A percentile compares a stretch with the other conserved stretches of the same genome.
phyloP scores from a whole-genome alignment of 2,797 vertebrate species.

The Pyrocephalus nanus region DNA sequence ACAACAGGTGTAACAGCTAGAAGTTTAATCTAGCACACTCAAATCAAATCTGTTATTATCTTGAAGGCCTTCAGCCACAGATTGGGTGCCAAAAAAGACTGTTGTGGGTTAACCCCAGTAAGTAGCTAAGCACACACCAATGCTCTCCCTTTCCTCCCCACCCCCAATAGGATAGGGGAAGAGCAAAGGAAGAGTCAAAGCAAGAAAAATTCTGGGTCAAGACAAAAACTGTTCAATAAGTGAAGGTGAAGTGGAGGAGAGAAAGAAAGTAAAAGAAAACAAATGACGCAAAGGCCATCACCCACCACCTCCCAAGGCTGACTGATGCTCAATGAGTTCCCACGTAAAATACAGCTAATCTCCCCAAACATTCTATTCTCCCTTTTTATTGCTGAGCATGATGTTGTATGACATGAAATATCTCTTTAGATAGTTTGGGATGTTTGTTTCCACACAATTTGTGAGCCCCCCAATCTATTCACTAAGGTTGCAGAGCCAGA shows the following conservation, averaged over 20 bases:
- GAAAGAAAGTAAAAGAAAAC: background rate
- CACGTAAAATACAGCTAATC: background rate
- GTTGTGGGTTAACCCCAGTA: background rate
- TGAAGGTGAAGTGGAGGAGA: background rate
- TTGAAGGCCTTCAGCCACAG: background rate
- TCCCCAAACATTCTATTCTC: background rate
- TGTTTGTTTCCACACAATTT: background rate
- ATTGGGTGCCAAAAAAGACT: background rate
- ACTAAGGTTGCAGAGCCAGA: background rate
- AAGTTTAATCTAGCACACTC: background rate
- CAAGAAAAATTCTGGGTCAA: background rate
- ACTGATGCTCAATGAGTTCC: background rate
- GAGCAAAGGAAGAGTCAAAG: background rate
- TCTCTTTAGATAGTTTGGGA: background rate
- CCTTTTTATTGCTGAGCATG: background rate
- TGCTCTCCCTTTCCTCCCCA: accelerated
- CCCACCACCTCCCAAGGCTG: background rate
- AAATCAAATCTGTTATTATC: background rate
- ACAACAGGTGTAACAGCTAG: background rate
- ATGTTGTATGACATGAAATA: background rate
- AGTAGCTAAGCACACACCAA: background rate
- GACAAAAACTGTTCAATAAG: background rate
- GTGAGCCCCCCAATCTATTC: background rate
- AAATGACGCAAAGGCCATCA: background rate
- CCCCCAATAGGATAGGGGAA: background rate